Base-by-base conservation (phyloP, 2,888 invertebrate genomes). In the Alloscopus bannaensis region DNA sequence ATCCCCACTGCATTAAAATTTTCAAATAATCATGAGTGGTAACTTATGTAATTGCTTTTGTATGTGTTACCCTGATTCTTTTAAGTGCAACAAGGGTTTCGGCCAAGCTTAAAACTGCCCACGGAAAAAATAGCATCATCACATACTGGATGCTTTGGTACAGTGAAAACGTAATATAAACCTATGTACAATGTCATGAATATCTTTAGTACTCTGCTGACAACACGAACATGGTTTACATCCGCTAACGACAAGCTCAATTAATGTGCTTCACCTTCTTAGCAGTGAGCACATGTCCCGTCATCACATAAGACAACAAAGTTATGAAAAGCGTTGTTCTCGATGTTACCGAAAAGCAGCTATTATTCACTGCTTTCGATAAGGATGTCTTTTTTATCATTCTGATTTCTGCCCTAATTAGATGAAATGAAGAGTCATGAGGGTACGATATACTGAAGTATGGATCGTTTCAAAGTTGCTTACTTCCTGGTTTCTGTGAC, bases 301-400 rank as follows among this genome's bases (percentile, higher is more conserved):
- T 88, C 0, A 95, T 89, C 8, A 94, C 93, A 87, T 93, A 95
- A 0, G 93, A 91, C 64, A 95, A 90, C 71, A 97, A 91, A 3
- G 95, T 95, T 81, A 94, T 91, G 87, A 93, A 95, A 8, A 96
- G 90, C 0, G 95, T 94, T 62, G 95, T 91, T 82, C 96, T 92
- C 87, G 95, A 94, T 0, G 96, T 94, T 87, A 88, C 88, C 85
- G 89, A 89, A 85, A 93, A 94, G 88, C 93, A 91, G 81, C 93
- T 93, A 87, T 93, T 87, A 82, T 89, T 89, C 13, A 89, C 86
- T 91, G 93, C 88, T 92, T 90, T 89, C 92, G 92, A 81, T 92
- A 88, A 24, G 90, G 93, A 92, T 4, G 92, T 92, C 71, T 90
- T 89, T 83, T 91, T 90, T 66, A 94, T 90, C 65, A 91, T 90